Evolutionary conservation across 2,113 vertebrate species (phyloP), one percentile per base, ranked within the genome.

Genomic region (Himantopus leucocephalus): DNA sequence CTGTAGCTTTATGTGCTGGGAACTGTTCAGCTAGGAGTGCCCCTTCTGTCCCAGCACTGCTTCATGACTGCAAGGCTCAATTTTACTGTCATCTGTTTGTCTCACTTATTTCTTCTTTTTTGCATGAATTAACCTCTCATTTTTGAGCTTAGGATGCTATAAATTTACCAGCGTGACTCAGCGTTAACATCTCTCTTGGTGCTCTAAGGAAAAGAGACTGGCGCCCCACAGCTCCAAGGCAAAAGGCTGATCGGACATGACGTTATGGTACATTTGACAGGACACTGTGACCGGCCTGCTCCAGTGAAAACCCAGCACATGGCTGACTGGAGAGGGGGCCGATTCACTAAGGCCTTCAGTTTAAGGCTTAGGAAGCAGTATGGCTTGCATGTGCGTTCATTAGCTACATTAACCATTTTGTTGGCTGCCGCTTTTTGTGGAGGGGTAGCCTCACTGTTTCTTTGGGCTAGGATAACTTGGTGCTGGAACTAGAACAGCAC

Each of bases 341-440:
- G 8, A 12, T 39, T 82, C 34, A 14, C 39, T 12, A 59, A 13
- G 14, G 12, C 20, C 63, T 81, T 59, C 4, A 4, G 13, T 52
- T 67, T 47, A 30, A 47, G 41, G 9, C 27, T 34, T 23, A 52
- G n/a, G 43, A 75, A 43, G 17, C 27, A 75, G 23, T n/a, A 22
- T 45, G 53, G 35, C 14, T 63, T 32, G 7, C 8, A 1, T 41
- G 24, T 3, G 5, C 2, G 1, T 47, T 79, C 9, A 1, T 23
- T 18, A 67, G 26, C 59, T 83, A 5, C 41, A 34, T 37, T 14
- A 53, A 39, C 12, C 13, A 5, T 73, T 85, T 56, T 29, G 3
- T 16, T 80, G 52, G 21, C 14, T 5, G 1, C 8, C 0, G 0
- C 20, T 35, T 56, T 72, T 58, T 12, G 22, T 50, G 41, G 41